These are phyloP conservation scores for Stercorarius parasiticus DNA, from an alignment of 2,113 vertebrate genomes.

Conservation along the genomic window DNA sequence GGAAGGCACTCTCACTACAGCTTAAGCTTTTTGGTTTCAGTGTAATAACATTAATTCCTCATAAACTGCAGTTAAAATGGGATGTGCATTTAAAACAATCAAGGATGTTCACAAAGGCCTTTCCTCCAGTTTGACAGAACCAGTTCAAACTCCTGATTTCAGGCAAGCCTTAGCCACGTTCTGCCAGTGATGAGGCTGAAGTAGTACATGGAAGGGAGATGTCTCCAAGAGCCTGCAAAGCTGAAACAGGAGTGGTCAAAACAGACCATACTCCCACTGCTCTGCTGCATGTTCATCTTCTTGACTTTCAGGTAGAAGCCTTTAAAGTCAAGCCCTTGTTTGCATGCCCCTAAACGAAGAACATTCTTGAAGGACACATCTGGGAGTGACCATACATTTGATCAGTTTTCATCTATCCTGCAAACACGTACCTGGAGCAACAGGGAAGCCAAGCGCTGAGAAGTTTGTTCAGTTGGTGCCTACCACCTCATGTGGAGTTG, in stretches of 20 bases:
- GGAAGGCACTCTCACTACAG: not conserved
- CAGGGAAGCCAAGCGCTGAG: rapidly evolving
- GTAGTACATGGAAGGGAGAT: not conserved
- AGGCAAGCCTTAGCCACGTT: not conserved
- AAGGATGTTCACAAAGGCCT: not conserved
- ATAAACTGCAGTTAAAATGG: not conserved
- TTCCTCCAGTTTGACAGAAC: not conserved
- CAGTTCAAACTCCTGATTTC: not conserved
- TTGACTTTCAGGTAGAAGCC: not conserved
- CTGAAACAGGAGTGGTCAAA: not conserved
- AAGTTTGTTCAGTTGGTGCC: not conserved
- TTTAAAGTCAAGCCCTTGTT: not conserved
- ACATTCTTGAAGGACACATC: not conserved
- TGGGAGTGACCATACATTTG: not conserved
- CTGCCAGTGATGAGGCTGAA: not conserved
- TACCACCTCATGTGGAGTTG: not conserved
- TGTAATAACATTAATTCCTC: not conserved
- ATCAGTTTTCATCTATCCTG: not conserved
- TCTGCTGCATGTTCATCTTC: not conserved
- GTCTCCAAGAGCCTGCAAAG: not conserved
- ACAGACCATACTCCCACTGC: not conserved
- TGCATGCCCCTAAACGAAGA: not conserved
- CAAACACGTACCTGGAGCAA: not conserved
- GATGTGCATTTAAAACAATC: not conserved
- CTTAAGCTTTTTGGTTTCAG: not conserved